Evolutionary conservation across 2,888 invertebrate genomes (phyloP), one percentile per base, ranked within the genome.

Genomic region (Limnephilus rhombicus): DNA sequence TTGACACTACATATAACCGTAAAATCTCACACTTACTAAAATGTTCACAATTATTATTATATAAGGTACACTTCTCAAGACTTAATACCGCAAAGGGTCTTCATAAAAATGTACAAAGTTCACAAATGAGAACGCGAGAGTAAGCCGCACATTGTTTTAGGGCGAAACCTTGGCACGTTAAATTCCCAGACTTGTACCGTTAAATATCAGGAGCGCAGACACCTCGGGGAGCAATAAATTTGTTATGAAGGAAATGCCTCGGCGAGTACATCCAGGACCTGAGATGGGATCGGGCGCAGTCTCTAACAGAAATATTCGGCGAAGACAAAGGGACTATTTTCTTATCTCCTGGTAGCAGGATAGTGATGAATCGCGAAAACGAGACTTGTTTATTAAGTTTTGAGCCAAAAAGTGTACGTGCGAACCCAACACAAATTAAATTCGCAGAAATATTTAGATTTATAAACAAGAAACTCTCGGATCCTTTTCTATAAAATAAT

Each of bases 191-290:
- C 86, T 45, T 86, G 86, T 86, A 45, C 86, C 86, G 86, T 86
- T 86, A 86, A 86, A 45, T 88, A 88, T 88, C 88, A 88, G 88
- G 37, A 68, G 80, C 85, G 85, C 85, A 41, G 85, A 68, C 85
- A 85, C 90, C 85, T 85, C 41, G 37, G 90, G 90, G 90, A 85
- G 85, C 68, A 53, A 85, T 90, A 90, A 85, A 90, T 90, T 85
- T 90, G 85, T 90, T 90, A 90, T 90, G 90, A 90, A 85, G 86
- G 37, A 90, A 85, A 90, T 90, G 85, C 37, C 49, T 85, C 53
- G 85, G 68, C 24, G n/a, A 13, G 68, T 88, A 88, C 49, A 86
- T 49, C 68, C 34, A 18, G 34, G 88, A 88, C n/a, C 15, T 34
- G 88, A 68, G 68, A 88, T 88, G 29, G 88, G 88, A 37, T 31